A percentile compares a stretch with the other conserved stretches of the same genome.
These are phyloP conservation scores for Tribolium castaneum DNA, from an alignment of 1,140 invertebrate species.

Conservation along the genomic window DNA sequence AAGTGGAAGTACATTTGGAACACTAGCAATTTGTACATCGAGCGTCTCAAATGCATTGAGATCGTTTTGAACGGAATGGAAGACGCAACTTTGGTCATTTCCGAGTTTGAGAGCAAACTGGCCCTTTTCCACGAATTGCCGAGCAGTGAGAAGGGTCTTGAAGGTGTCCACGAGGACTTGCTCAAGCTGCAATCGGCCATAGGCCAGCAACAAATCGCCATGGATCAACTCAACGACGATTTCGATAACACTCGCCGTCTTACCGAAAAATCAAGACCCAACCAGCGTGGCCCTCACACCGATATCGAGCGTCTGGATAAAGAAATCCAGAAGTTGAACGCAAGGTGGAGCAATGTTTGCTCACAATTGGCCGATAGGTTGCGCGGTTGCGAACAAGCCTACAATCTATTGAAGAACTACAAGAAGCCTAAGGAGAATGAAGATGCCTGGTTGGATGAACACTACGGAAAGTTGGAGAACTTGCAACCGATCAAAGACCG, in stretches of 20 bases:
- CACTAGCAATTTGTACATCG: slow-evolving; percentile 87
- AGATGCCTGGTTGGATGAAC: slow-evolving; percentile 87
- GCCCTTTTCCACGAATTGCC: slow-evolving; percentile 86
- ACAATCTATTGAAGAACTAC: slow-evolving; percentile 87
- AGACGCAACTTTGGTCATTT: slow-evolving; percentile 88
- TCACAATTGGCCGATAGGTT: slow-evolving; percentile 91
- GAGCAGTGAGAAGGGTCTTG: slow-evolving; percentile 80
- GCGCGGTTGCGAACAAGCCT: slow-evolving; percentile 86
- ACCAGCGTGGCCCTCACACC: slow-evolving; percentile 74
- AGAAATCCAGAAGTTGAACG: slow-evolving; percentile 88
- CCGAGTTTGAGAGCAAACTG: slow-evolving; percentile 92
- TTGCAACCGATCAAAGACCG: slow-evolving; percentile 77
- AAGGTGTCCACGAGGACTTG: slow-evolving; percentile 77
- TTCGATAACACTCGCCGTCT: slow-evolving; percentile 86
- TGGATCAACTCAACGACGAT: slow-evolving; percentile 93
- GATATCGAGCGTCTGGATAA: slow-evolving; percentile 95
- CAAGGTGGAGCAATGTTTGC: slow-evolving; percentile 91
- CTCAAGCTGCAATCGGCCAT: slow-evolving; percentile 84
- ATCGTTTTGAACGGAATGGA: slow-evolving; percentile 89
- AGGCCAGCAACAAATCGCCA: slow-evolving; percentile 83
- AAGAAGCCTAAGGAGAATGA: slow-evolving; percentile 87
- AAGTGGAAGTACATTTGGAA: slow-evolving; percentile 94
- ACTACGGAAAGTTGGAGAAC: slow-evolving; percentile 78
- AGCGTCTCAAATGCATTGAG: slow-evolving; percentile 92
- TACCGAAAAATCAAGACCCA: slow-evolving; percentile 84